Percentiles rank a stretch among this genome's conserved stretches.
phyloP scores from a whole-genome alignment of 2,113 vertebrate genomes.

The Oreocharis arfaki region DNA sequence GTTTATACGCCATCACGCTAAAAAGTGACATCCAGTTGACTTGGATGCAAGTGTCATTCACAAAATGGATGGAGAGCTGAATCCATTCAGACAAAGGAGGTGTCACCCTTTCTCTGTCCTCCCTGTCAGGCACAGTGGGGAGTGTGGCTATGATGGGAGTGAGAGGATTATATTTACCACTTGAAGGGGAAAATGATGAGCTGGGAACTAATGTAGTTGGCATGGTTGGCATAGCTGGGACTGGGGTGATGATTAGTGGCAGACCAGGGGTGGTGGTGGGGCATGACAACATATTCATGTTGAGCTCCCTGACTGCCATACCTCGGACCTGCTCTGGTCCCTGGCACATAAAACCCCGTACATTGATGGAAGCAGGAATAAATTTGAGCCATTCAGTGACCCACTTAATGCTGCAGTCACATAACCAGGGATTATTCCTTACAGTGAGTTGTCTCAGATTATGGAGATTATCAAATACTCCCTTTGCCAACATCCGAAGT shows the following conservation, averaged over 20 bases:
- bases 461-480: conserved; percentile 89
- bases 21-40: conserved; percentile 92
- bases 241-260: conserved; percentile 67
- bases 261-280: conserved; percentile 73
- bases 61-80: conserved; percentile 86
- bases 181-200: conserved; percentile 15
- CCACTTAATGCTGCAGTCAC: conserved; percentile 95
- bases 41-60: conserved; percentile 88
- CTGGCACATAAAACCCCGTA: conserved; percentile 91
- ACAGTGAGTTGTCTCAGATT: conserved; percentile 88
- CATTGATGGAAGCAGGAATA: conserved; percentile 85
- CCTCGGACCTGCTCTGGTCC: conserved; percentile 91
- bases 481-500: conserved; percentile 84
- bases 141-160: conserved; percentile 65
- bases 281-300: conserved; percentile 89
- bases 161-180: conserved; percentile 44
- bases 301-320: conserved; percentile 95
- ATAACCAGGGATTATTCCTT: conserved; percentile 93
- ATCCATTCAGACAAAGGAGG: conserved; percentile 84
- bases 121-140: conserved; percentile 72
- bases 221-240: conserved; percentile 63
- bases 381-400: conserved; percentile 95
- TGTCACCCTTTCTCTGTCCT: conserved; percentile 70
- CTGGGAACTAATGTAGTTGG: conserved; percentile 58
- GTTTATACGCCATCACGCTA: conserved; percentile 88